Percentiles rank a stretch among this genome's conserved stretches.
Evolutionary conservation across 2,113 vertebrate species (phyloP).

Genomic region (Melanotaenia duboulayi): DNA sequence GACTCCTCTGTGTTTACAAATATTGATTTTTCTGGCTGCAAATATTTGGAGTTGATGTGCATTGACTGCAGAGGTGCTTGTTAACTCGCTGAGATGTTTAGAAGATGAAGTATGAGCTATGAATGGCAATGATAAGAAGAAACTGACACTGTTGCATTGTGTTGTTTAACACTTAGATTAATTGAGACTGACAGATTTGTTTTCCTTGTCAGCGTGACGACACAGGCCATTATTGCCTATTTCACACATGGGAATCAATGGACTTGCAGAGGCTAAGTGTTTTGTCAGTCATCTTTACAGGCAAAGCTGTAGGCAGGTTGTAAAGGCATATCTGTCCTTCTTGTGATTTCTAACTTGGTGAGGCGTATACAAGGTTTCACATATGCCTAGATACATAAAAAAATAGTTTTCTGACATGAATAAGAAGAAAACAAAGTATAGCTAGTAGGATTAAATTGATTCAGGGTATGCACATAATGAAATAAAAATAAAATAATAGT

Average conservation of each 20-base stretch:
- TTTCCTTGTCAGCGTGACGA: background rate
- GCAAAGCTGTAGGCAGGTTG: background rate
- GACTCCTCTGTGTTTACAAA: conserved; percentile 11
- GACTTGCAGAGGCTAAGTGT: background rate
- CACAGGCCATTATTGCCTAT: background rate
- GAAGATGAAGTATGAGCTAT: conserved; percentile 15
- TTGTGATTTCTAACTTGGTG: background rate
- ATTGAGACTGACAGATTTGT: conserved; percentile 26
- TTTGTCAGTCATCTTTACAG: background rate
- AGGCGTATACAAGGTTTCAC: background rate
- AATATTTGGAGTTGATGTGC: conserved; percentile 23
- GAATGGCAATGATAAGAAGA: background rate
- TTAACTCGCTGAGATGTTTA: conserved; percentile 1
- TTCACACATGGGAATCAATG: background rate
- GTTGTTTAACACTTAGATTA: conserved; percentile 2
- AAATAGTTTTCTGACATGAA: too few relatives aligned
- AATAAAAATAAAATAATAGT: too few relatives aligned
- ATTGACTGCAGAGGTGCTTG: conserved; percentile 9
- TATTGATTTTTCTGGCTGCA: conserved; percentile 25
- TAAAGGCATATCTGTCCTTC: background rate
- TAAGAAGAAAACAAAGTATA: too few relatives aligned
- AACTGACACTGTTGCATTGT: background rate
- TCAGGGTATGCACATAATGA: too few relatives aligned
- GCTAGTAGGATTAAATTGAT: too few relatives aligned
- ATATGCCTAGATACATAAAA: too few relatives aligned